Conservation (phyloP, 2,113 vertebrate species). For the Naja naja region DNA sequence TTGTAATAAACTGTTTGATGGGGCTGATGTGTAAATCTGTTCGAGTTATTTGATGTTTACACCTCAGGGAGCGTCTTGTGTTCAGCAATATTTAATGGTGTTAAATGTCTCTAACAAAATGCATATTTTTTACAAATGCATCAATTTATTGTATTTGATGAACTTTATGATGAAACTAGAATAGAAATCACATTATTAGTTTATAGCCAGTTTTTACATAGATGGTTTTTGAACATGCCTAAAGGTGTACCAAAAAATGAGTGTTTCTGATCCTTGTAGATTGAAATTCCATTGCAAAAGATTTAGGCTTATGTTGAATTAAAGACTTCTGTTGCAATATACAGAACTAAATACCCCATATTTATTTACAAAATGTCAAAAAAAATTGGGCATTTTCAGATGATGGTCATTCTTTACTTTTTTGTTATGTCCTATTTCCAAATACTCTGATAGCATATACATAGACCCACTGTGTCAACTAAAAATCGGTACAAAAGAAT, state of each 20-base stretch:
- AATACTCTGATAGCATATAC: constrained; percentile 61
- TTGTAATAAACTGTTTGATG: constrained; percentile 99
- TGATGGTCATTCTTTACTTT: constrained; percentile 62
- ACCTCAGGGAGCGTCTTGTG: constrained; percentile 86
- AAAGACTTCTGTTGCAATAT: constrained; percentile 43
- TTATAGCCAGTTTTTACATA: constrained; percentile 74
- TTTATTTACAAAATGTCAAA: constrained; percentile 46
- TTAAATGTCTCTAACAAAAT: constrained; percentile 39
- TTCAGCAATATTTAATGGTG: constrained; percentile 69
- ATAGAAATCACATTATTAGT: constrained; percentile 67
- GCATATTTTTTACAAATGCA: constrained; percentile 76
- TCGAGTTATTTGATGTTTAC: constrained; percentile 87
- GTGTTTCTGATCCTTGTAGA: constrained; percentile 33
- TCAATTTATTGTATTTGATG: constrained; percentile 71
- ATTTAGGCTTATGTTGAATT: constrained; percentile 41
- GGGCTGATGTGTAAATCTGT: constrained; percentile 90
- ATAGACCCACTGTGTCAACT: constrained; percentile 57
- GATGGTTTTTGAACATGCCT: constrained; percentile 73
- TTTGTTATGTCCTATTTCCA: constrained; percentile 49
- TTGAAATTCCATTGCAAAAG: constrained; percentile 41
- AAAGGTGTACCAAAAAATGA: constrained; percentile 67
- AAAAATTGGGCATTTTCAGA: constrained; percentile 55
- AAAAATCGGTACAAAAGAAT: constrained; percentile 61
- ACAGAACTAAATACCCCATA: constrained; percentile 39
- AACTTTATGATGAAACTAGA: constrained; percentile 72